Conservation (phyloP, 2,113 vertebrate species). For the Rhea americana region DNA sequence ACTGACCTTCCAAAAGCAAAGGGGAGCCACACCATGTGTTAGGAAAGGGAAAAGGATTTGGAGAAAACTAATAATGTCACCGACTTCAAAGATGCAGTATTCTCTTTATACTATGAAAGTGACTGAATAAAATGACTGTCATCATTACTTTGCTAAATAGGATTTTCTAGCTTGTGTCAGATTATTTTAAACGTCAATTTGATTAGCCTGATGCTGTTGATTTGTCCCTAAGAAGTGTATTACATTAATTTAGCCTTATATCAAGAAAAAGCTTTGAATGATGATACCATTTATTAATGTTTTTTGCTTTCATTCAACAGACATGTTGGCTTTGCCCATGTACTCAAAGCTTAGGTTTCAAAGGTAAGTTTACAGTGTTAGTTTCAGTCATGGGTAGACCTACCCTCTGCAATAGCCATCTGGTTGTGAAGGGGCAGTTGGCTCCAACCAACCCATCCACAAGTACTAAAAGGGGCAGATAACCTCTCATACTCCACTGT, state of each 20-base stretch:
- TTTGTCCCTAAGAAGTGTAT: constrained; percentile 5
- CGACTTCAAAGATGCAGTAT: neutral
- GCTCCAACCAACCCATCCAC: neutral
- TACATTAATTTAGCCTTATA: neutral
- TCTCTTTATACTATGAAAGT: neutral
- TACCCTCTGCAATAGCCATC: neutral
- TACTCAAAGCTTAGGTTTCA: neutral
- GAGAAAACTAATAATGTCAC: neutral
- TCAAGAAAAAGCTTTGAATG: neutral
- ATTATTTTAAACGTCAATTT: constrained; percentile 9
- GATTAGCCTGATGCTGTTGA: neutral
- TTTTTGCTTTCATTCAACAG: neutral
- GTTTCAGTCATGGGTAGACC: neutral
- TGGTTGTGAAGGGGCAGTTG: neutral
- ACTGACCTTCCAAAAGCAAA: neutral
- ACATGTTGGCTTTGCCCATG: neutral
- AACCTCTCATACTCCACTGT: neutral
- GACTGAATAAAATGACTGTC: constrained; percentile 10
- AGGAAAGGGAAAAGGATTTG: neutral
- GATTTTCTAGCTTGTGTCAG: neutral
- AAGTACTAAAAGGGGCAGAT: neutral
- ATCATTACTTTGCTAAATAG: constrained; percentile 6
- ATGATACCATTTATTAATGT: neutral
- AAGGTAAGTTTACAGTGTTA: neutral
- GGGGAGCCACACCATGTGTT: neutral